Evolutionary conservation across 2,797 vertebrate species (phyloP), one percentile per base, ranked within the genome.

Genomic region (Lutjanus campechanus): DNA sequence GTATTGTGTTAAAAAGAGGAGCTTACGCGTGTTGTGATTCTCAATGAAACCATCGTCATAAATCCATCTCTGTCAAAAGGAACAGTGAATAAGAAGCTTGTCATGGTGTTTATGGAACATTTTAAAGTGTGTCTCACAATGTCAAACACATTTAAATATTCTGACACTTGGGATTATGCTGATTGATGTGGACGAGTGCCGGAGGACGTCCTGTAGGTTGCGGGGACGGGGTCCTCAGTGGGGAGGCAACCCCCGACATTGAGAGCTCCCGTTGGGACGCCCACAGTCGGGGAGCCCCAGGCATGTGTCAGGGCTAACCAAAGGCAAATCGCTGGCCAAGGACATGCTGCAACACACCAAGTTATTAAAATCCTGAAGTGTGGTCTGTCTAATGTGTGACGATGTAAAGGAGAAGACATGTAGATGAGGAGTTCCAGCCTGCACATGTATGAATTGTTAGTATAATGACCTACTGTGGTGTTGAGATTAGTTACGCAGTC

Each of bases 311-410:
- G 56, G 76, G 74, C 76, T 50, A 65, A 86, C 73, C 75, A 79
- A 83, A 87, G 82, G 79, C 72, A 75, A 83, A 69, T 82, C 75
- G 64, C 36, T n/a, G 55, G 80, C 66, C 89, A 90, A 93, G 88
- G 92, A 83, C 82, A 2, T 7, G 53, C 50, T 17, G 29, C 50
- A 65, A 19, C 71, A 67, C 80, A 61, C 55, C n/a, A 2, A 8
- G 46, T 40, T 41, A 25, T 70, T 67, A 16, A 58, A 59, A 71
- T 71, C 81, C 54, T 76, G 63, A 83, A 83, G 88, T 61, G 77
- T 76, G 82, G 64, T 70, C 19, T 53, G 81, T 73, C 79, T 81
- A 85, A 87, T 74, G 86, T 81, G 85, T 81, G 88, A 86, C 81
- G 29, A 50, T 77, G 81, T 90, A 81, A 85, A 83, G 77, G 75